Conservation (phyloP, 1,140 invertebrate species). For the Periplaneta americana region DNA sequence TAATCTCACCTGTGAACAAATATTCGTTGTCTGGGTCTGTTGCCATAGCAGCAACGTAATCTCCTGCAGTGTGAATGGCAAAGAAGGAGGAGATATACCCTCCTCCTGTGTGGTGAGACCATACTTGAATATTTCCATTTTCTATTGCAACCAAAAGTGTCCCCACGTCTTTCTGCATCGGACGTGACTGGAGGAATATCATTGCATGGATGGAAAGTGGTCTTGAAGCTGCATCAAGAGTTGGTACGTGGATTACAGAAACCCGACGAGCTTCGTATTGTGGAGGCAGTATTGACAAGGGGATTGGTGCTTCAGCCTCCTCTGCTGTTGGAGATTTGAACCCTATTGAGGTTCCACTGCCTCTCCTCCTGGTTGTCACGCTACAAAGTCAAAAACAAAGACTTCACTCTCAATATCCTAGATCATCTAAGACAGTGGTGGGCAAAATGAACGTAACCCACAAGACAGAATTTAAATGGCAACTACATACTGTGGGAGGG, state of each 20-base stretch:
- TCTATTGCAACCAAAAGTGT: slow-evolving; percentile 58
- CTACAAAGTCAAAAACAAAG: too few species aligned
- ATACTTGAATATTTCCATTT: slow-evolving; percentile 56
- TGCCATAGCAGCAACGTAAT: slow-evolving; percentile 57
- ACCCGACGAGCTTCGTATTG: neutral
- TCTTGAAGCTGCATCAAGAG: slow-evolving; percentile 12
- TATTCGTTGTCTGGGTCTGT: slow-evolving; percentile 58
- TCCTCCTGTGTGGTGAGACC: slow-evolving; percentile 64
- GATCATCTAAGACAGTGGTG: too few species aligned
- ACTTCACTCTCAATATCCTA: too few species aligned
- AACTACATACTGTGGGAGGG: too few species aligned
- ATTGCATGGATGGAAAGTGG: slow-evolving; percentile 41
- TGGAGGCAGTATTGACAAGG: too few species aligned
- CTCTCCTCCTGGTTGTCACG: too few species aligned
- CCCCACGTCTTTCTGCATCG: slow-evolving; percentile 31
- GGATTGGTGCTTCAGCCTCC: too few species aligned
- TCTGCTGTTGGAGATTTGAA: too few species aligned
- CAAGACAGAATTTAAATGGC: too few species aligned
- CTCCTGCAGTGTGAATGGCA: slow-evolving; percentile 54
- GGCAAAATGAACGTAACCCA: too few species aligned
- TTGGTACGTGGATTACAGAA: neutral
- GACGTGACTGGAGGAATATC: slow-evolving; percentile 46
- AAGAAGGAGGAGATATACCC: slow-evolving; percentile 55
- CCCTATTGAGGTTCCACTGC: too few species aligned
- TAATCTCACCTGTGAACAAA: slow-evolving; percentile 51